These are phyloP conservation scores for Gandaritis pyraliata DNA, from an alignment of 2,888 invertebrate genomes.

Conservation along the genomic window DNA sequence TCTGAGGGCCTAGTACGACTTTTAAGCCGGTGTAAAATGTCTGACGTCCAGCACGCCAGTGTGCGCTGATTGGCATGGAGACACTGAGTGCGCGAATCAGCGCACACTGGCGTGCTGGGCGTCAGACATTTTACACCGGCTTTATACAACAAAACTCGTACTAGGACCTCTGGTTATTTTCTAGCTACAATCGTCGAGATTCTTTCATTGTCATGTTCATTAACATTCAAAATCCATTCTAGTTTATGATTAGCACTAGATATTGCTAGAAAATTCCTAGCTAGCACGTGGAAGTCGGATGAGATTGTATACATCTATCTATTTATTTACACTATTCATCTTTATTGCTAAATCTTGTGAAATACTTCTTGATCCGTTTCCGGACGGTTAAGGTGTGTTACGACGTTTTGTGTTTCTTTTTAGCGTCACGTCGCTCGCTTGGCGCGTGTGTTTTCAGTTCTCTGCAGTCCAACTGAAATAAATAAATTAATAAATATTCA, in stretches of 20 bases:
- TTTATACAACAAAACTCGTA: too few relatives aligned
- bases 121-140: too few relatives aligned
- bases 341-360: constrained; percentile 50
- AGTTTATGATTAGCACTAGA: constrained; percentile 11
- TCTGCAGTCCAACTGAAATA: constrained; percentile 86
- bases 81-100: too few relatives aligned
- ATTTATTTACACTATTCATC: constrained; percentile 28
- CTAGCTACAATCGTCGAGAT: neutral
- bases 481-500: too few relatives aligned
- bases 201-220: constrained; percentile 12
- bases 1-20: too few relatives aligned
- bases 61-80: too few relatives aligned
- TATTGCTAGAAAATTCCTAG: constrained; percentile 23
- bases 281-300: constrained; percentile 32
- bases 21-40: too few relatives aligned
- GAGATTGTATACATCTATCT: constrained; percentile 35
- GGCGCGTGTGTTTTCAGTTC: constrained; percentile 87
- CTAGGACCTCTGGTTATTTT: too few relatives aligned
- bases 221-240: neutral
- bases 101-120: too few relatives aligned
- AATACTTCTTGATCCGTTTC: constrained; percentile 54
- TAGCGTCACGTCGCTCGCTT: constrained; percentile 84
- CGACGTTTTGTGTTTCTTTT: constrained; percentile 89
- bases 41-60: too few relatives aligned
- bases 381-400: constrained; percentile 71